Evolutionary conservation across 1,140 invertebrate genomes (phyloP), one percentile per base, ranked within the genome.

Genomic region (Drosophila mayri): DNA sequence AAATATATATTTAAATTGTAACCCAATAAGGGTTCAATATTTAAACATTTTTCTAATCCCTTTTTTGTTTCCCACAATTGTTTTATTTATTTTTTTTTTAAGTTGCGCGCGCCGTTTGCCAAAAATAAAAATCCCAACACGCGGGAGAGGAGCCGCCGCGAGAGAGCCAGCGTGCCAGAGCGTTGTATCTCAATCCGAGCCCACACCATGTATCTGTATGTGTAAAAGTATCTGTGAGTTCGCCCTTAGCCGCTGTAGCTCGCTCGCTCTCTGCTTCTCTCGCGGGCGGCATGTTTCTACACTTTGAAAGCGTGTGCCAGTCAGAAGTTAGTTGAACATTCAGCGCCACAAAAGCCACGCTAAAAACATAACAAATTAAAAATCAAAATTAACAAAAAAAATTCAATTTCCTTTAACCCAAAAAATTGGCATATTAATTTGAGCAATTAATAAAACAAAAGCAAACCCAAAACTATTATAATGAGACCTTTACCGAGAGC

Each of bases 81-180:
- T 30, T 30, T 18, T 50, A 25, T 25, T 43, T 43, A n/a, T 22
- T 30, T 55, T 44, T 32, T 32, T 57, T 78, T 47, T 74, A 40
- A 88, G 84, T 70, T 87, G 83, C 83, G 83, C 83, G 83, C 83
- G 83, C 84, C 60, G 80, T 71, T 84, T 80, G 84, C 84, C 84
- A 84, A 83, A 87, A 83, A 83, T 77, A 86, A 76, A 86, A 86
- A 65, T 71, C 66, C 54, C 71, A 82, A 47, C 79, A 82, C 83
- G 75, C 79, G 79, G 82, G 50, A 73, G 55, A 18, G 46, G 30
- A 66, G 10, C n/a, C 18, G 55, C 63, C 16, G 43, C 46, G 37
- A 25, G 54, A 28, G 80, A 32, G 43, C 16, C 12, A 28, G 37
- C 38, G n/a, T 16, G 30, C 18, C 32, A 25, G 38, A 41, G 59